Base-by-base conservation (phyloP, 2,888 invertebrate species). In the Incurvaria masculella region DNA sequence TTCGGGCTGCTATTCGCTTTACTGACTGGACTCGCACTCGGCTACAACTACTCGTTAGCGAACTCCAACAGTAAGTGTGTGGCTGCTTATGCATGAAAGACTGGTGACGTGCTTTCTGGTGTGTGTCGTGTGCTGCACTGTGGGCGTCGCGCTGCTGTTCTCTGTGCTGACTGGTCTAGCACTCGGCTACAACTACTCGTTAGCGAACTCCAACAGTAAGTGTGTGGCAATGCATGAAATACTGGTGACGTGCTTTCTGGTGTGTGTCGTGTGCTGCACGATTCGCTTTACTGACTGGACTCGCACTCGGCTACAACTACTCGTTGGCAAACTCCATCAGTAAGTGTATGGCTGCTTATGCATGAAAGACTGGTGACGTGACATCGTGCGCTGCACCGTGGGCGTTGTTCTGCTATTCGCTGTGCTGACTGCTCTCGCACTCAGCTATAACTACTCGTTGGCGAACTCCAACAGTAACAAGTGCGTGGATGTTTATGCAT, bases 361-460 rank as follows among this genome's bases (percentile, higher is more conserved):
- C n/a, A n/a, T n/a, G n/a, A n/a, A n/a, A n/a, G n/a, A n/a, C n/a
- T n/a, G n/a, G n/a, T 72, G 70, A 65, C 68, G 16, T 73, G 73
- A 44, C 48, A 61, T 62, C 56, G 70, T 74, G 53, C 61, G 64
- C 52, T 62, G 66, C 0, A 68, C 73, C 0, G 59, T 73, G 1
- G 62, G 64, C 51, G 68, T 67, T 46, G 56, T 64, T 2, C 41
- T 72, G 11, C 8, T 65, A 33, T 63, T 61, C 0, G 57, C 67
- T 0, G 63, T 69, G 1, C 63, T 71, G 63, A 58, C 71, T 0
- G 74, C 74, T 20, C 64, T 74, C 11, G 72, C 73, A 1, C 57
- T 74, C n/a, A 74, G 74, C 1, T 74, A 74, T 56, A 74, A 74
- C 56, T 74, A 74, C 57, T 73, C 74, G n/a, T n/a, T n/a, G n/a